Evolutionary conservation across 2,888 invertebrate species (phyloP).

Genomic region (Leptopilina syphax): DNA sequence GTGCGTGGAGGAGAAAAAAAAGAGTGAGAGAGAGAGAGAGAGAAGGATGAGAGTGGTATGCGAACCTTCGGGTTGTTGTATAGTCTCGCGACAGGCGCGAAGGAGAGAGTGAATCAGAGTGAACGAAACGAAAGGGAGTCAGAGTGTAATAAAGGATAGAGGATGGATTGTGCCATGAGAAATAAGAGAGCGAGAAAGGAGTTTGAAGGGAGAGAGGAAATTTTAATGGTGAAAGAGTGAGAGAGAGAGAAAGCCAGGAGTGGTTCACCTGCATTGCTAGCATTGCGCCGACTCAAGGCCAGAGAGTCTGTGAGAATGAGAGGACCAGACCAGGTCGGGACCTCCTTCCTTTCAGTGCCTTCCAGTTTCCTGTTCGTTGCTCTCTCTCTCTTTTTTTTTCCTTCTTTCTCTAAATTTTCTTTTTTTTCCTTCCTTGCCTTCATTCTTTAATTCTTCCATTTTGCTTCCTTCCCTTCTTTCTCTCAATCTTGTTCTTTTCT

Average conservation of each 20-base stretch:
- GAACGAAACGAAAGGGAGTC: conserved; percentile 68
- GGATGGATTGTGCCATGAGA: conserved; percentile 61
- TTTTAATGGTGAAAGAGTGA: conserved; percentile 40
- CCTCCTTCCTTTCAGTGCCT: conserved; percentile 70
- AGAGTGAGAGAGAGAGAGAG: conserved; percentile 38
- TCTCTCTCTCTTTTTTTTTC: conserved; percentile 47
- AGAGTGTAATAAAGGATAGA: conserved; percentile 54
- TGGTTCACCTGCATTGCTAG: conserved; percentile 77
- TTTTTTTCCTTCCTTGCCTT: conserved; percentile 53
- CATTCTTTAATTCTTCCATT: conserved; percentile 60
- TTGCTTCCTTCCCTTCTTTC: conserved; percentile 60
- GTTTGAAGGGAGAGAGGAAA: conserved; percentile 47
- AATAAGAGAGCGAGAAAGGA: conserved; percentile 58
- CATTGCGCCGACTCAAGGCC: conserved; percentile 75
- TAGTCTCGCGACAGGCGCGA: conserved; percentile 59
- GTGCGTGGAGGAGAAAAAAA: conserved; percentile 41
- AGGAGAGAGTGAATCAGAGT: conserved; percentile 73
- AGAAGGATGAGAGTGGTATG: conserved; percentile 60
- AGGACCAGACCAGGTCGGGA: conserved; percentile 72
- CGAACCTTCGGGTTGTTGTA: conserved; percentile 63
- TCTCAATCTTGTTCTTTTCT: conserved; percentile 57
- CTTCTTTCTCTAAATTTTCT: conserved; percentile 29
- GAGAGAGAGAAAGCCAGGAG: conserved; percentile 66
- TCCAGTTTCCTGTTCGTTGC: conserved; percentile 67
- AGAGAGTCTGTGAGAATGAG: conserved; percentile 74